These are phyloP conservation scores for Furcula furcula DNA, from an alignment of 2,888 invertebrate genomes.

Conservation along the genomic window DNA sequence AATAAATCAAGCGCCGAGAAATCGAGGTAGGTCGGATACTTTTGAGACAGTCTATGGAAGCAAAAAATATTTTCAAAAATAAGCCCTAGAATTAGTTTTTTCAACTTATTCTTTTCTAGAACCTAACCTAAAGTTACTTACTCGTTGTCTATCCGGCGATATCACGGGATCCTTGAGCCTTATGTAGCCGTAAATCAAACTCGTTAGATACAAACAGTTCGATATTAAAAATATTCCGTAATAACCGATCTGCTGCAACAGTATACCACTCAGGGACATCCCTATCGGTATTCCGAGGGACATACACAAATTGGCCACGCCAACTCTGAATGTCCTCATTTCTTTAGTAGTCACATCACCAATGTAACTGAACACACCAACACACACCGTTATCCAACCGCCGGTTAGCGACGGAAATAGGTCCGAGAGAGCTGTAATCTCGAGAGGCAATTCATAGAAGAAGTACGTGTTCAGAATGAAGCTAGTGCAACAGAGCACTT, in stretches of 20 bases:
- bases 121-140: slow-evolving; percentile 57
- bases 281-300: slow-evolving; percentile 83
- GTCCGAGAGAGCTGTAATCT: slow-evolving; percentile 79
- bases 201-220: slow-evolving; percentile 74
- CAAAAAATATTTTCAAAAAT: too few relatives aligned
- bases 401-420: slow-evolving; percentile 80
- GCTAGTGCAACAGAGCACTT: slow-evolving; percentile 75
- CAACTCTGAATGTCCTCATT: slow-evolving; percentile 83
- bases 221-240: slow-evolving; percentile 77
- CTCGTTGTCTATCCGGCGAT: slow-evolving; percentile 62
- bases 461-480: slow-evolving; percentile 81
- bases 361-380: slow-evolving; percentile 84
- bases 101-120: too few relatives aligned
- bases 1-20: too few relatives aligned
- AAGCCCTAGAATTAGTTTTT: too few relatives aligned
- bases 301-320: slow-evolving; percentile 83
- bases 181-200: slow-evolving; percentile 75
- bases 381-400: slow-evolving; percentile 82
- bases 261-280: slow-evolving; percentile 79
- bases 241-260: slow-evolving; percentile 74
- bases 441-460: slow-evolving; percentile 81
- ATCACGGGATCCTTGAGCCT: slow-evolving; percentile 70
- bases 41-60: too few relatives aligned
- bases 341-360: slow-evolving; percentile 82
- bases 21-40: too few relatives aligned